Evolutionary conservation across 1,140 invertebrate genomes (phyloP), one percentile per base, ranked within the genome.

Genomic region (Aphidius gifuensis): DNA sequence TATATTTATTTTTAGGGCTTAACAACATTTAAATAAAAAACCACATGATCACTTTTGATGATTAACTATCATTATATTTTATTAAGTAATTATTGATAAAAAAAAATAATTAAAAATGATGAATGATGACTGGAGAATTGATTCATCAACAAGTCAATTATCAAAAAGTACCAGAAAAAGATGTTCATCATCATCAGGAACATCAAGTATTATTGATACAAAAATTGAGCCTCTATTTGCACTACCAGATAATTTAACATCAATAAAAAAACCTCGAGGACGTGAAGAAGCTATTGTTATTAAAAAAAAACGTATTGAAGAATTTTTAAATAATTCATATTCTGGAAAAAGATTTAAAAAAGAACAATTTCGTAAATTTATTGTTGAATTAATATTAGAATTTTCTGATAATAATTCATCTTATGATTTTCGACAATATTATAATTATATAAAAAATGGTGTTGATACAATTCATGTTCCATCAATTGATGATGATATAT

Each of bases 391-490:
- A 51, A 89, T 93, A 45, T 82, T 89, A 42, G 78, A 80, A 43
- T 66, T 75, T 7, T 68, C 75, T 8, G 53, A 64, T 32, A n/a
- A 57, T 50, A 57, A 47, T 6, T 9, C 84, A 16, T 90, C 92
- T 69, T 84, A 85, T 63, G 86, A 90, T 71, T 77, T 90, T 64
- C 77, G 91, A 69, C 83, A 91, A 66, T 96, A 95, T 79, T 91
- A 94, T 74, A 93, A 94, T 80, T 97, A 95, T 69, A 87, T 96
- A 61, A 87, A 88, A 71, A 88, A 94, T 79, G 93, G 93, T 4
- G 88, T 95, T 23, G 92, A 95, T 71, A 94, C 92, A 5, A 87
- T 92, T 63, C 88, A 94, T 73, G 90, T 96, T 0, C 87, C 90
- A 8, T 87, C 92, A 6, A 85, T 95, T 68, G 84, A 87, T 72